Base-by-base conservation (phyloP, 2,113 vertebrate species). In the Boulengeromyrus knoepffleri region DNA sequence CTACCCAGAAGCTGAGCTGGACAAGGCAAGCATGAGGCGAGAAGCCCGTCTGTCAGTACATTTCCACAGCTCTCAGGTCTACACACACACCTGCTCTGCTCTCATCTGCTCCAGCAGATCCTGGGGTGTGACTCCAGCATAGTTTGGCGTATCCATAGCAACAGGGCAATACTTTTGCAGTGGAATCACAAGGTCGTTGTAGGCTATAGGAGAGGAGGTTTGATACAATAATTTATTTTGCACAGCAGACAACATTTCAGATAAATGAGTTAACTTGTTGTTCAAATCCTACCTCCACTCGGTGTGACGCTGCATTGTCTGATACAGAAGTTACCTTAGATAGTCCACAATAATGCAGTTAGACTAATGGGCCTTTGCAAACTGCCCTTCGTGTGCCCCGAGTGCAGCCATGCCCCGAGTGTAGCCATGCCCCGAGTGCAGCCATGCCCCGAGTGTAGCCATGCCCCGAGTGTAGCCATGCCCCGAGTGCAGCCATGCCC, bases 181-280 rank as follows among this genome's bases (percentile, higher is more conserved):
- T 0, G 97, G 97, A 39, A 97, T 93, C 27, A 98, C 96, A 88
- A 98, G 93, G 89, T 97, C 96, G 1, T 95, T 93, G 74, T 95
- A 97, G 3, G 92, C 97, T 97, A 88, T 8, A 70, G 5, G 49
- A 87, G 47, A 77, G 70, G 47, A 77, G 87, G 49, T 24, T 52
- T 56, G 19, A 42, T 70, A 70, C n/a, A 70, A 31, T 70, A 27
- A 66, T 27, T 10, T 5, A 31, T n/a, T 31, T 27, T 31, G 10
- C 77, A 83, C 36, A 86, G n/a, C 24, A 9, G n/a, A 21, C 21
- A 66, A 46, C 56, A 47, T 66, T 56, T 39, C 31, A 45, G 3
- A n/a, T 15, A 74, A 70, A 85, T 4, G 62, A 27, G 49, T 15
- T 66, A 27, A 27, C n/a, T 66, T n/a, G 8, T 27, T 70, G 62